These are phyloP conservation scores for Dilophus febrilis DNA, from an alignment of 2,888 invertebrate genomes.

Conservation along the genomic window DNA sequence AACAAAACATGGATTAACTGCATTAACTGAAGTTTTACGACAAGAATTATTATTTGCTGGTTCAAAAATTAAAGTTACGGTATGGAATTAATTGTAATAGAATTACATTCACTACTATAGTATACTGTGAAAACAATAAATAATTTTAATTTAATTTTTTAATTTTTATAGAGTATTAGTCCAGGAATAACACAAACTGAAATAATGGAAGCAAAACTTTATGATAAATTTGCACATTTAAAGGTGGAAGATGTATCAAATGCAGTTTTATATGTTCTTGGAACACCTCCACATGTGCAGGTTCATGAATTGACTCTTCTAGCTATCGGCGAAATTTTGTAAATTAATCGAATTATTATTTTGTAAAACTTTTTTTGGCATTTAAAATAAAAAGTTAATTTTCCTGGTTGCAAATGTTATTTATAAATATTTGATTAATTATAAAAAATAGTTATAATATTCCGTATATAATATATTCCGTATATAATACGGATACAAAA, in stretches of 20 bases:
- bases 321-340: neutral
- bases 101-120: too few relatives aligned
- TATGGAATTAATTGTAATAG: conserved; percentile 14
- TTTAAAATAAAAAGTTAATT: too few relatives aligned
- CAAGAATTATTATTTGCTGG: conserved; percentile 21
- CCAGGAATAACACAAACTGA: conserved; percentile 32
- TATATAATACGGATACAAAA: too few relatives aligned
- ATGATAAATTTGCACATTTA: neutral
- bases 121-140: too few relatives aligned
- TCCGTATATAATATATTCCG: too few relatives aligned
- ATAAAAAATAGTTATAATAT: too few relatives aligned
- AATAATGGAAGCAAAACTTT: conserved; percentile 14
- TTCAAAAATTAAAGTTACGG: conserved; percentile 21
- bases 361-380: too few relatives aligned
- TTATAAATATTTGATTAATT: too few relatives aligned
- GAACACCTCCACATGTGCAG: conserved; percentile 4
- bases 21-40: conserved; percentile 20
- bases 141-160: neutral
- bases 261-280: conserved; percentile 5
- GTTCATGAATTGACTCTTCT: conserved; percentile 1
- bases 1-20: conserved; percentile 23
- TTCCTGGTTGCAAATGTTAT: too few relatives aligned
- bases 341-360: too few relatives aligned
- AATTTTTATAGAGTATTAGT: conserved; percentile 23
- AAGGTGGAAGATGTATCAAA: conserved; percentile 7